Conservation (phyloP, 2,113 vertebrate species). For the Rhinichthys klamathensis region DNA sequence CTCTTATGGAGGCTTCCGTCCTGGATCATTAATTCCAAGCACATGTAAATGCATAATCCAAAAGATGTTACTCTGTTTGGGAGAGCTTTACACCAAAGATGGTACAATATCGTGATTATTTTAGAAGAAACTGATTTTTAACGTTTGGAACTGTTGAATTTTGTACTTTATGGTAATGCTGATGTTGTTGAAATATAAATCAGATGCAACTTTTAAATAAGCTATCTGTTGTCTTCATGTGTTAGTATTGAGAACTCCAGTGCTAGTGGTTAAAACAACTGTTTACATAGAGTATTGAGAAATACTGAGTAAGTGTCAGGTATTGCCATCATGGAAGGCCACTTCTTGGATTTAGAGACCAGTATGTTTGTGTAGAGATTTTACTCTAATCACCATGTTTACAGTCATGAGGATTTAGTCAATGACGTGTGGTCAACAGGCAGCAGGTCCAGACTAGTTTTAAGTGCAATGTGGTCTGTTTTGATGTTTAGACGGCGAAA, state of each 20-base stretch:
- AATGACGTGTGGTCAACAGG: not conserved
- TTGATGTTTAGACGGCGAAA: slow-evolving; percentile 40
- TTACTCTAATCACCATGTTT: not conserved
- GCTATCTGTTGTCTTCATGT: not conserved
- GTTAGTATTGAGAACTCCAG: not conserved
- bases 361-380: slow-evolving; percentile 9
- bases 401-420: not conserved
- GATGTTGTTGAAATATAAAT: not conserved
- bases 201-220: not conserved
- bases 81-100: not conserved
- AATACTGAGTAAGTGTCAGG: not conserved
- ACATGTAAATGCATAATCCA: not conserved
- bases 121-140: not conserved
- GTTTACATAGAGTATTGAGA: not conserved
- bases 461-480: slow-evolving; percentile 10
- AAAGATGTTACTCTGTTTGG: not conserved
- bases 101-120: not conserved
- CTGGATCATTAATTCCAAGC: not conserved
- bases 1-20: not conserved
- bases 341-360: not conserved
- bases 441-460: slow-evolving; percentile 14
- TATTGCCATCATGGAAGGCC: not conserved
- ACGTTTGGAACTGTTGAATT: not conserved
- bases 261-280: not conserved
- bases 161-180: not conserved